These are phyloP conservation scores for Rhinoptilus africanus DNA, from an alignment of 2,113 vertebrate species.

Conservation along the genomic window DNA sequence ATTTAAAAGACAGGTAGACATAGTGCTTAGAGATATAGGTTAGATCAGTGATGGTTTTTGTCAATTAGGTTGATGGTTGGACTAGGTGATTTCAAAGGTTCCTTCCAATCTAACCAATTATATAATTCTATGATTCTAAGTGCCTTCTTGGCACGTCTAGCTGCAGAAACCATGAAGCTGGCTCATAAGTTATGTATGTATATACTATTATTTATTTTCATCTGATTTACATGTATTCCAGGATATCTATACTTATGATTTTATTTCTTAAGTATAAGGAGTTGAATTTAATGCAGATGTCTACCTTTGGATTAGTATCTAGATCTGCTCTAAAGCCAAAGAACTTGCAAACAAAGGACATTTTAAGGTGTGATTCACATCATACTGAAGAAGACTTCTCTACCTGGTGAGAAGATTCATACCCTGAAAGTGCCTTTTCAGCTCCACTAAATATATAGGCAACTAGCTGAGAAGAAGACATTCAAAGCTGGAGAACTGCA, in stretches of 20 bases:
- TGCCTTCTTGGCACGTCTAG: background rate
- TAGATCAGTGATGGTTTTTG: no score
- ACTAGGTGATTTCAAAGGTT: no score
- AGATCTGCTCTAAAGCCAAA: background rate
- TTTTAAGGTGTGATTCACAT: background rate
- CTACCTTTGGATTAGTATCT: background rate
- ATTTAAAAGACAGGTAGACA: no score
- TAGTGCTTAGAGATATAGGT: no score
- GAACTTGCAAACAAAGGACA: background rate
- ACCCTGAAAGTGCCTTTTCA: background rate
- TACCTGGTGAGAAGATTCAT: background rate
- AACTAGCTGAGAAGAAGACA: background rate
- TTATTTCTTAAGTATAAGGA: background rate
- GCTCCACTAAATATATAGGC: background rate
- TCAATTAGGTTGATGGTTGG: no score
- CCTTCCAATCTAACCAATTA: no score
- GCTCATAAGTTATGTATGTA: background rate
- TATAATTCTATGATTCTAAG: background rate
- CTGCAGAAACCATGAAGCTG: background rate
- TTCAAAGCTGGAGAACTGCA: background rate
- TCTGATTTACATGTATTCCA: background rate
- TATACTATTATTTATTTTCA: background rate
- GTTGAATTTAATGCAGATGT: background rate
- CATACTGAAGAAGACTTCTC: background rate
- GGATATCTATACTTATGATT: background rate